Conservation (phyloP, 2,113 vertebrate genomes). For the Corvus cornix region DNA sequence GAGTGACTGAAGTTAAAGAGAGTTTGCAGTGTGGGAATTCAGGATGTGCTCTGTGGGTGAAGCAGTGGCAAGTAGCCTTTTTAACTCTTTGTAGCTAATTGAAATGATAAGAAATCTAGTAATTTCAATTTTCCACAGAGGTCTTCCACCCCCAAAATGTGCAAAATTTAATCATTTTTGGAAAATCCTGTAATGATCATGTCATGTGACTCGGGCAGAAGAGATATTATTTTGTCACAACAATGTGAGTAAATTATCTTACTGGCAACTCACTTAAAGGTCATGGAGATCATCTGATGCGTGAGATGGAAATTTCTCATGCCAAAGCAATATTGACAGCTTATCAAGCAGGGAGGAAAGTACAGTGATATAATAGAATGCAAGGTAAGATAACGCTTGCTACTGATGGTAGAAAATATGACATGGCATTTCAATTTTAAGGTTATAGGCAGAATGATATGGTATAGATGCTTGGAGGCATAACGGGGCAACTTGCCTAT, state of each 20-base stretch:
- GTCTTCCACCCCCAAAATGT: neutral
- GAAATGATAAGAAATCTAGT: neutral
- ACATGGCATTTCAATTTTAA: conserved; percentile 56
- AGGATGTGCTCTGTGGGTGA: neutral
- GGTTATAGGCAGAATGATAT: conserved; percentile 54
- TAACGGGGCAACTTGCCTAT: neutral
- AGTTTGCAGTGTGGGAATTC: neutral
- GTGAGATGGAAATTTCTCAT: conserved; percentile 72
- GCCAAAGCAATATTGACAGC: conserved; percentile 67
- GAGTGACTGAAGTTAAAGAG: neutral
- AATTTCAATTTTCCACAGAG: neutral
- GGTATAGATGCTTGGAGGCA: neutral
- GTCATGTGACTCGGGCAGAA: conserved; percentile 43
- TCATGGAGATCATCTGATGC: conserved; percentile 74
- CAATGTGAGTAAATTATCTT: conserved; percentile 74
- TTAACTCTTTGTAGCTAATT: conserved; percentile 2
- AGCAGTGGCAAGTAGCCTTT: neutral
- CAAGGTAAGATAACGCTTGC: conserved; percentile 65
- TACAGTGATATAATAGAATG: conserved; percentile 57
- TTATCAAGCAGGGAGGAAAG: conserved; percentile 63
- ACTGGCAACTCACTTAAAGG: conserved; percentile 75
- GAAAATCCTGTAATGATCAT: conserved; percentile 64
- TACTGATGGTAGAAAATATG: conserved; percentile 30
- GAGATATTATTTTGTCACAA: conserved; percentile 76
- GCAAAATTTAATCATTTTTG: conserved; percentile 61